Percentiles rank a stretch among this genome's conserved stretches.
These are phyloP conservation scores for Sorex maritimensis DNA, from an alignment of 2,797 vertebrate genomes.

Conservation along the genomic window DNA sequence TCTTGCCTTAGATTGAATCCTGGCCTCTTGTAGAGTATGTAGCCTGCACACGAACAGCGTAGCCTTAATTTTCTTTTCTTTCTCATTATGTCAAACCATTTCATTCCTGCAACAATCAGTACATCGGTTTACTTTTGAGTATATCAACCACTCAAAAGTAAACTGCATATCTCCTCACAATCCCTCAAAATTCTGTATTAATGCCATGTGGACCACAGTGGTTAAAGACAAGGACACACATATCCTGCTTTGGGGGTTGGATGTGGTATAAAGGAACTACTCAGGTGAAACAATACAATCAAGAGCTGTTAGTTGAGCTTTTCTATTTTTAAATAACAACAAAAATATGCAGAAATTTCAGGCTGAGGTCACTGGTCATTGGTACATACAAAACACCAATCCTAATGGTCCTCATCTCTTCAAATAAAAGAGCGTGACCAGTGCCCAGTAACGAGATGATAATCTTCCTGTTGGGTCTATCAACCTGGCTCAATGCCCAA, in stretches of 20 bases:
- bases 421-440: background rate
- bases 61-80: background rate
- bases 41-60: background rate
- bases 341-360: background rate
- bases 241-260: no score
- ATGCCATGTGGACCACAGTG: background rate
- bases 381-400: background rate
- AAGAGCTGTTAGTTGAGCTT: background rate
- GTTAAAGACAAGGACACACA: background rate
- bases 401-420: background rate
- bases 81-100: background rate
- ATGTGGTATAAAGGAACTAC: background rate
- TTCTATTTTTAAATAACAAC: constrained; percentile 44
- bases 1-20: background rate
- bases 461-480: background rate
- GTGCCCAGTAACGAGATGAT: background rate
- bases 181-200: background rate
- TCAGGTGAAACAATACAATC: background rate
- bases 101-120: background rate
- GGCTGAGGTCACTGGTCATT: background rate
- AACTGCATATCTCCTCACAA: background rate
- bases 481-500: no score
- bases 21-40: accelerated
- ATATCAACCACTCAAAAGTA: background rate
- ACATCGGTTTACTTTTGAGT: no score